Base-by-base conservation (phyloP, 2,888 invertebrate genomes). In the Cephus sareptanus region DNA sequence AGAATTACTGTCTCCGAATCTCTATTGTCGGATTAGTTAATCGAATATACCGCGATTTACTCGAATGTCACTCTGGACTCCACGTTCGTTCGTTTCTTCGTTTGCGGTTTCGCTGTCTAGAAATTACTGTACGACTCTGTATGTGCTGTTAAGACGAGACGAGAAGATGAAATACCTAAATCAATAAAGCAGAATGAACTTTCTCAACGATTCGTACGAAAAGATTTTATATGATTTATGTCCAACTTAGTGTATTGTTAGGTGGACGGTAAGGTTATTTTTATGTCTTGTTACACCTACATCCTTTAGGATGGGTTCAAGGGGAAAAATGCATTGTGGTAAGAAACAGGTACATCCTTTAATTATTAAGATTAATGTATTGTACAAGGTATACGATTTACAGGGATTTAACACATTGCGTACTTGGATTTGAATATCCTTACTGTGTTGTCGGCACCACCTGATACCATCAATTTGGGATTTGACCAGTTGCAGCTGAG, bases 401-500 rank as follows among this genome's bases (percentile, higher is more conserved):
- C 23, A 23, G 23, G 56, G 79, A 76, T 82, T 87, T 81, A 88
- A 78, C 79, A 79, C 34, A 85, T 87, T 78, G 90, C 91, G 84
- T 93, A 92, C 85, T 94, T 94, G 0, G 95, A 93, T 90, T 96
- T 97, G 90, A 96, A 98, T 90, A 98, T 95, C 92, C 98, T 95
- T 76, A 99, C 94, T 73, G 97, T 96, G 92, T 98, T 98, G 92
- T 99, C 99, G 68, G 97, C 95, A 15, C 98, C 97, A 56, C 99
- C 99, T 79, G 98, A 98, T 80, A 98, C 94, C 82, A 99, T 95
- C 76, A 96, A 94, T 76, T 96, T 93, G 0, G 96, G 95, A 92
- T 97, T 95, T 1, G 97, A 96, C 99, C 99, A 99, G 92, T 98
- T 97, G 84, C 97, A 97, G 90, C 97, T 96, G 76, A 99, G 93